Evolutionary conservation across 2,113 vertebrate species (phyloP).

Genomic region (Phaethornis superciliosus): DNA sequence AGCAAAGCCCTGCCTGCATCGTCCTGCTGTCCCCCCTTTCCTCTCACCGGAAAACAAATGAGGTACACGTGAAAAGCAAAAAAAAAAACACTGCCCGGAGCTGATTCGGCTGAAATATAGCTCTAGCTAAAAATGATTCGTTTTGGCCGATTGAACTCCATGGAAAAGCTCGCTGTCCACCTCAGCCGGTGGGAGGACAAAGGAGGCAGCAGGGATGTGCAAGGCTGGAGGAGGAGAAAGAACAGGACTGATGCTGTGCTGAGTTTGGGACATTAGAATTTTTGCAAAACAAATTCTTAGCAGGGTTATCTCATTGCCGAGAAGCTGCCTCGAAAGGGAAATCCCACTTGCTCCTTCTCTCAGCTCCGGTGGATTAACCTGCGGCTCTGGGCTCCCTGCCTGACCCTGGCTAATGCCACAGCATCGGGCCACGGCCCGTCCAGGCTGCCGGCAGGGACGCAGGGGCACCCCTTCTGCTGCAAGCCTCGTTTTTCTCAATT

Average conservation of each 20-base stretch:
- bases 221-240: background rate
- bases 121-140: background rate
- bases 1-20: conserved; percentile 6
- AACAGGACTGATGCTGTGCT: background rate
- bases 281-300: background rate
- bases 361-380: background rate
- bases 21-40: background rate
- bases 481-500: background rate
- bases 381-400: background rate
- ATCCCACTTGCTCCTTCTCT: background rate
- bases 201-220: background rate
- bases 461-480: background rate
- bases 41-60: background rate
- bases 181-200: fast-evolving
- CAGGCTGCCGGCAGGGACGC: background rate
- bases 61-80: background rate
- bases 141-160: background rate
- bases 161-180: fast-evolving
- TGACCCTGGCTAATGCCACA: background rate
- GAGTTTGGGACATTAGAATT: background rate
- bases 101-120: background rate
- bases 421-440: background rate
- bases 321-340: background rate
- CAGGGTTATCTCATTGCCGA: background rate
- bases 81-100: background rate